A percentile compares a stretch with the other conserved stretches of the same genome.
Evolutionary conservation across 2,888 invertebrate species (phyloP).

Genomic region (Polymixis flavicincta): DNA sequence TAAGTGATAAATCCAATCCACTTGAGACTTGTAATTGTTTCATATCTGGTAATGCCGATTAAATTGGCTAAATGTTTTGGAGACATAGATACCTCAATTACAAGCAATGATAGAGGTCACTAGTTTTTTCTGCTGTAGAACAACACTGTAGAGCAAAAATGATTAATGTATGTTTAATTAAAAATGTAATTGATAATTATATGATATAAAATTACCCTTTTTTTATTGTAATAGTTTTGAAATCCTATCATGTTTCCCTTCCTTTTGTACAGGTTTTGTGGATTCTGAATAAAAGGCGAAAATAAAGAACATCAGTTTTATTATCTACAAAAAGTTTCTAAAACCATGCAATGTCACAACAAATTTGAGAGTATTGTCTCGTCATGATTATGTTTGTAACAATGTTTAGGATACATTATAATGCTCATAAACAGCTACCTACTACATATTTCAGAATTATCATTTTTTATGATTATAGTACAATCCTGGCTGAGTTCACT

Average conservation of each 20-base stretch:
- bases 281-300: conserved; percentile 53
- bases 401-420: conserved; percentile 2
- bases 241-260: conserved; percentile 20
- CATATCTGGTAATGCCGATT: conserved; percentile 61
- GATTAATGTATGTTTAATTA: conserved; percentile 84
- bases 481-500: conserved; percentile 15
- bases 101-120: conserved; percentile 76
- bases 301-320: conserved; percentile 57
- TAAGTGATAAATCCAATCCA: conserved; percentile 59
- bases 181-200: conserved; percentile 87
- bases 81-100: conserved; percentile 60
- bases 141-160: conserved; percentile 84
- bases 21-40: conserved; percentile 60
- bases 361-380: conserved; percentile 30
- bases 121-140: conserved; percentile 84
- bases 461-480: conserved; percentile 10
- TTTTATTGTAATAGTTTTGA: conserved; percentile 43
- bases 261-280: conserved; percentile 34
- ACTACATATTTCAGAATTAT: conserved; percentile 8
- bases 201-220: conserved; percentile 72
- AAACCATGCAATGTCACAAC: conserved; percentile 36
- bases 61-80: conserved; percentile 63
- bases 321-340: conserved; percentile 49
- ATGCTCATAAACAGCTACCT: conserved; percentile 7
- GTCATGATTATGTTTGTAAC: conserved; percentile 5